These are phyloP conservation scores for Periparus ater DNA, from an alignment of 2,797 vertebrate species.

Conservation along the genomic window DNA sequence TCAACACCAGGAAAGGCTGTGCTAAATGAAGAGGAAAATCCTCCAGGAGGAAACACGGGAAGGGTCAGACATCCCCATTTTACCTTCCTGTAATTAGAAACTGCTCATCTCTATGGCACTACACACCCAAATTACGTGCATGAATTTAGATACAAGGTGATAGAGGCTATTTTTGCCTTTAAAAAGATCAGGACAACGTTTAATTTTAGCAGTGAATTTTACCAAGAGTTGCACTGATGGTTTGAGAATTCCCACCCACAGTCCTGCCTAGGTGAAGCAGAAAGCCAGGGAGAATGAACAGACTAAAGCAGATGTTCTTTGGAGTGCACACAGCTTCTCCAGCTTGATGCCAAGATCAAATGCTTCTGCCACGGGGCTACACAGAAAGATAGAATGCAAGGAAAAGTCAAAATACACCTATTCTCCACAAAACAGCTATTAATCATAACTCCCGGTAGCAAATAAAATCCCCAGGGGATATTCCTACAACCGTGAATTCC, in stretches of 20 bases:
- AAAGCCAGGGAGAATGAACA: not conserved
- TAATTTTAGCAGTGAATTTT: not conserved
- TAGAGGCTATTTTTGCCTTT: not conserved
- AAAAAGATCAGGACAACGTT: not conserved
- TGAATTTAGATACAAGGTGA: not conserved
- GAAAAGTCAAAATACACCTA: not conserved
- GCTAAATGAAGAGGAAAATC: not conserved
- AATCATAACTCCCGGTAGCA: not conserved
- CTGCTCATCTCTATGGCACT: too few relatives aligned
- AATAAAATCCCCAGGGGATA: not conserved
- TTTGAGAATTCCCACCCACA: not conserved
- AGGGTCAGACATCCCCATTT: not conserved
- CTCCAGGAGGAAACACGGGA: not conserved
- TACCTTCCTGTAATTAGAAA: not conserved
- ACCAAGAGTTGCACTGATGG: not conserved
- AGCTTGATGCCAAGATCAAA: not conserved
- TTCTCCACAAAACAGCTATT: not conserved
- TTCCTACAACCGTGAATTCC: not conserved
- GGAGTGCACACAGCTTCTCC: not conserved
- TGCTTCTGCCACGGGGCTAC: not conserved
- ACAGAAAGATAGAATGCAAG: not conserved
- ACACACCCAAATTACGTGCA: rapidly evolving
- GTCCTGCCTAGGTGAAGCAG: not conserved
- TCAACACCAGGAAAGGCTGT: not conserved
- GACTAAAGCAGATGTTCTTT: not conserved